Percentiles rank a stretch among this genome's conserved stretches.
Conservation (phyloP, 2,797 vertebrate species). For the Kryptopterus vitreolus region DNA sequence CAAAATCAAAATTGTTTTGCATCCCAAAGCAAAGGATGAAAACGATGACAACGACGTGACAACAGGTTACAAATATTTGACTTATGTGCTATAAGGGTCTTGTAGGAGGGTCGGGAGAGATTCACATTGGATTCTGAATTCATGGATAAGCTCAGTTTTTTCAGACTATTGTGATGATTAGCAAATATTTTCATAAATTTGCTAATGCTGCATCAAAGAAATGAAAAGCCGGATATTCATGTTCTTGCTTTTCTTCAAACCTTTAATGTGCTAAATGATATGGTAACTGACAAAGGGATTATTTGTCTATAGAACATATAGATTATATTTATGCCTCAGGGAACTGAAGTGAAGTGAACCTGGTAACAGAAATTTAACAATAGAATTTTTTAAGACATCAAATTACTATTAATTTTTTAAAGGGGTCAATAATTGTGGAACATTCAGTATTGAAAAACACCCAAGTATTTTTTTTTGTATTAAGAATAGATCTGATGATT, state of each 20-base stretch:
- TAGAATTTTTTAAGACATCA: background rate
- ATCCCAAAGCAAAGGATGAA: conserved; percentile 58
- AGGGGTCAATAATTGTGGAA: background rate
- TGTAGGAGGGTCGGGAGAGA: background rate
- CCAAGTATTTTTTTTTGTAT: background rate
- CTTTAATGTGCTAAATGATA: background rate
- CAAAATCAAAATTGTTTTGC: conserved; percentile 47
- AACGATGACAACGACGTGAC: conserved; percentile 66
- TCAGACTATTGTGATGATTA: too few relatives aligned
- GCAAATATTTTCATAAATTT: too few relatives aligned
- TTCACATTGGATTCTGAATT: background rate
- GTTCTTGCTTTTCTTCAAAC: too few relatives aligned
- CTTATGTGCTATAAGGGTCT: background rate
- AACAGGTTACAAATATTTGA: conserved; percentile 60
- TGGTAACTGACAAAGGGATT: background rate
- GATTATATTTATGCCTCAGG: background rate
- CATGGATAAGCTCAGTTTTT: too few relatives aligned
- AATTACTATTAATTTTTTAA: background rate
- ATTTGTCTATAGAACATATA: background rate
- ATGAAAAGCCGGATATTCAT: too few relatives aligned
- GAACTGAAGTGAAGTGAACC: background rate
- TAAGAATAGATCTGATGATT: background rate
- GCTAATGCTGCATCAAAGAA: too few relatives aligned
- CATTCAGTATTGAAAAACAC: background rate
- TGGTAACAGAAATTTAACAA: background rate